These are phyloP conservation scores for Palaemon carinicauda DNA, from an alignment of 1,140 invertebrate genomes.

Conservation along the genomic window DNA sequence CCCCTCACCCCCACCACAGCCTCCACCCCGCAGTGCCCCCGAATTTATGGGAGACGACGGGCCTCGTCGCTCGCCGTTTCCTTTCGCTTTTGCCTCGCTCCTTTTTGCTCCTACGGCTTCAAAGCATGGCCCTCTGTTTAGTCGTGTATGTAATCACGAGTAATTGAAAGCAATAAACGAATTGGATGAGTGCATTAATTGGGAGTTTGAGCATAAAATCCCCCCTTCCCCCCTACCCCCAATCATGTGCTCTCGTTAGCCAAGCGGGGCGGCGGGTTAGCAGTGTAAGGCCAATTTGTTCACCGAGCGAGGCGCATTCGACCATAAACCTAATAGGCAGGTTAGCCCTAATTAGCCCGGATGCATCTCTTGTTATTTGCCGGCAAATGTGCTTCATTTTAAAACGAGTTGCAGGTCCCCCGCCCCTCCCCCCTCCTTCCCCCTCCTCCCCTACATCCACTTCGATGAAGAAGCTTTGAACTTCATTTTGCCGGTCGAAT, in stretches of 20 bases:
- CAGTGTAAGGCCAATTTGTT: conserved; percentile 16
- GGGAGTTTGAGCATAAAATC: conserved; percentile 24
- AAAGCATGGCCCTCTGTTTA: not conserved
- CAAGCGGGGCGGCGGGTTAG: not conserved
- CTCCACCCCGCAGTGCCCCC: too few species aligned
- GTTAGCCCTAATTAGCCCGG: conserved; percentile 2
- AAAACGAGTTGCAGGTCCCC: too few species aligned
- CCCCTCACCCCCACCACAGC: too few species aligned
- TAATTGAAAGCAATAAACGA: not conserved
- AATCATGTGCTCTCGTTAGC: not conserved
- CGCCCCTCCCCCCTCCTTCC: too few species aligned
- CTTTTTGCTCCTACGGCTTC: not conserved
- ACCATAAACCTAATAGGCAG: not conserved
- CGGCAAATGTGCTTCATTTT: not conserved
- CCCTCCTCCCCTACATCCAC: too few species aligned
- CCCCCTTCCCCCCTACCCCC: too few species aligned
- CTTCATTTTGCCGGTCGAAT: too few species aligned
- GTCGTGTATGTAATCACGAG: not conserved
- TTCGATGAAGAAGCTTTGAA: too few species aligned
- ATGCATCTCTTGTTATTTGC: not conserved
- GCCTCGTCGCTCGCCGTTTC: not conserved
- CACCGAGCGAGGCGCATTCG: not conserved
- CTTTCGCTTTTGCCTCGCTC: not conserved
- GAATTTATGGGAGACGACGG: too few species aligned
- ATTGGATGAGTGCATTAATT: not conserved